A percentile compares a stretch with the other conserved stretches of the same genome.
phyloP scores from a whole-genome alignment of 2,888 invertebrate species.

The Perizoma flavofasciatum region DNA sequence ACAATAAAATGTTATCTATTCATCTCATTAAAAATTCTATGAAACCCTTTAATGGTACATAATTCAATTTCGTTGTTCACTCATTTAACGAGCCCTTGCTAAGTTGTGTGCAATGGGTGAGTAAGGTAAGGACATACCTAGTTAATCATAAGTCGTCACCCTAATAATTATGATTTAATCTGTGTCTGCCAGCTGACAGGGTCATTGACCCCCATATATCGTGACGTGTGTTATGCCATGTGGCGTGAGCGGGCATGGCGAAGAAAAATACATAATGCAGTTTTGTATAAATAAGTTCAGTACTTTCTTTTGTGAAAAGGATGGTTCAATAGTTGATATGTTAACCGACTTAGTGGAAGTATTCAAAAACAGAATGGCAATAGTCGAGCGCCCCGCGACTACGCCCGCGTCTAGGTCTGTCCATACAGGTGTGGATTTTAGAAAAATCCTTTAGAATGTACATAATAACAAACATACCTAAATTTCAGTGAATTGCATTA shows the following conservation, averaged over 20 bases:
- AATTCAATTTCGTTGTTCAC: not conserved
- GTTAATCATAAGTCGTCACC: not conserved
- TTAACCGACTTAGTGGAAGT: no score
- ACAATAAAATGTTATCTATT: no score
- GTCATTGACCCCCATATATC: slow-evolving; percentile 28
- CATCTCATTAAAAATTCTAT: not conserved
- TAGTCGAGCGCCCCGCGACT: no score
- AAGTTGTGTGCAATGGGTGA: no score
- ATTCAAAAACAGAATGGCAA: no score
- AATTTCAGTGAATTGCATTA: no score
- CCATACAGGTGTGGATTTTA: no score
- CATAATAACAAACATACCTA: no score
- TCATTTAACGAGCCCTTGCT: not conserved
- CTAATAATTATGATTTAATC: slow-evolving; percentile 10
- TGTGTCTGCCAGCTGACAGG: slow-evolving; percentile 28
- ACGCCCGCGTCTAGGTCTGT: no score
- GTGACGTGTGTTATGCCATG: slow-evolving; percentile 19
- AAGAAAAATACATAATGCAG: slow-evolving; percentile 17
- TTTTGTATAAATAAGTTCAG: slow-evolving; percentile 8
- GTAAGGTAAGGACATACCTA: no score
- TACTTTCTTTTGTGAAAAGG: slow-evolving; percentile 5
- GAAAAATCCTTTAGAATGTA: no score
- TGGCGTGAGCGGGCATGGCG: slow-evolving; percentile 8
- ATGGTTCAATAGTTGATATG: no score
- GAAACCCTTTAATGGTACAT: not conserved